Conservation (phyloP, 2,797 vertebrate species). For the Protosalanx chinensis region DNA sequence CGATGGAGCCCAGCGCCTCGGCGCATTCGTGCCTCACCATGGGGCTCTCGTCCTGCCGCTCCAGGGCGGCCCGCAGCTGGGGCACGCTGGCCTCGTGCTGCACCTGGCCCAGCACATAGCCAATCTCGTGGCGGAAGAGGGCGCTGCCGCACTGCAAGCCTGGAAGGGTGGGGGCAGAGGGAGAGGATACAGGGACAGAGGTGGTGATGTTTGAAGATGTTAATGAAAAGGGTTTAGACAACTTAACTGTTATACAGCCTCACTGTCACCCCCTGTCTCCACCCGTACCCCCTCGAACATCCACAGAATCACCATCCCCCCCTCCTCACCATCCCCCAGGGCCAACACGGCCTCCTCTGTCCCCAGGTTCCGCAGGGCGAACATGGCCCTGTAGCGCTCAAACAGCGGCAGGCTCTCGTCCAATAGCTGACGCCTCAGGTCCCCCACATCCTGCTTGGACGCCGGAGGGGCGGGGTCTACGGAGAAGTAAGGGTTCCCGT, state of each 20-base stretch:
- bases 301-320: not conserved
- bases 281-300: not conserved
- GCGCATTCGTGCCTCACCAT: constrained; percentile 97
- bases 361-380: constrained; percentile 85
- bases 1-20: constrained; percentile 91
- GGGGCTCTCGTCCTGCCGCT: constrained; percentile 72
- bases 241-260: not conserved
- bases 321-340: constrained; percentile 80
- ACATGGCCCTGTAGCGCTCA: constrained; percentile 94
- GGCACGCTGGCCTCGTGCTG: constrained; percentile 84
- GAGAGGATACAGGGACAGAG: too few relatives aligned
- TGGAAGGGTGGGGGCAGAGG: constrained; percentile 41
- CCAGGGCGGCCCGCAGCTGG: constrained; percentile 71
- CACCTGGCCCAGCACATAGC: constrained; percentile 94
- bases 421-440: constrained; percentile 74
- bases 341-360: constrained; percentile 80
- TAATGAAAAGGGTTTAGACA: not conserved
- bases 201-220: not conserved
- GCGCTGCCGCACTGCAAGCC: constrained; percentile 82
- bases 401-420: constrained; percentile 81
- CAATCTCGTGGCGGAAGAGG: constrained; percentile 92
- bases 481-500: constrained; percentile 78
- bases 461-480: constrained; percentile 90
- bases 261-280: too few relatives aligned
- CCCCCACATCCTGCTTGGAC: constrained; percentile 59